Evolutionary conservation across 2,113 vertebrate genomes (phyloP).

Genomic region (Eclectus roratus): DNA sequence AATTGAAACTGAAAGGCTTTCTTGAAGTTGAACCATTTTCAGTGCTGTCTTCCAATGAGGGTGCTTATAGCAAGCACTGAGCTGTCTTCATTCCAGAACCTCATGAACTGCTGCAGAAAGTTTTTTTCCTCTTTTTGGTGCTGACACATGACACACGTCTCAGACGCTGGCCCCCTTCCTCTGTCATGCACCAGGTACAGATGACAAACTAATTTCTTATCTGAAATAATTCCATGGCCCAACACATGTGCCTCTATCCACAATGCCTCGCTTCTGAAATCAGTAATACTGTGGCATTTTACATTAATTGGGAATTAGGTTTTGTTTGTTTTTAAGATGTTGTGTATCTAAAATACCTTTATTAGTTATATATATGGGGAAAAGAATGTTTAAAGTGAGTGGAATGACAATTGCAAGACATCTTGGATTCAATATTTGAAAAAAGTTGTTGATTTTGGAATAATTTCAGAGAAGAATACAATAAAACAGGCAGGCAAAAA

Average conservation of each 20-base stretch:
- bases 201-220: background rate
- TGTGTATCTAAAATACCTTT: background rate
- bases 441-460: background rate
- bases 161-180: background rate
- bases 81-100: background rate
- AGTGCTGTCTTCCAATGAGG: background rate
- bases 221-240: background rate
- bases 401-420: rapidly evolving
- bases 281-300: background rate
- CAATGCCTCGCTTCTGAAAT: background rate
- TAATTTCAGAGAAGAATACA: background rate
- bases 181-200: background rate
- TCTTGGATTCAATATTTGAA: background rate
- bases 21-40: background rate
- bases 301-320: background rate
- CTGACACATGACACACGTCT: background rate
- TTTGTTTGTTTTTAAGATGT: background rate
- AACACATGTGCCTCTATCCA: rapidly evolving
- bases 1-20: background rate
- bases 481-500: background rate
- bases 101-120: background rate
- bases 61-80: background rate
- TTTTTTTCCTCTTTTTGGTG: background rate
- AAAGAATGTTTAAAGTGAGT: background rate
- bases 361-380: background rate